A percentile compares a stretch with the other conserved stretches of the same genome.
Evolutionary conservation across 2,888 invertebrate genomes (phyloP).

Genomic region (Trachelus stipa): DNA sequence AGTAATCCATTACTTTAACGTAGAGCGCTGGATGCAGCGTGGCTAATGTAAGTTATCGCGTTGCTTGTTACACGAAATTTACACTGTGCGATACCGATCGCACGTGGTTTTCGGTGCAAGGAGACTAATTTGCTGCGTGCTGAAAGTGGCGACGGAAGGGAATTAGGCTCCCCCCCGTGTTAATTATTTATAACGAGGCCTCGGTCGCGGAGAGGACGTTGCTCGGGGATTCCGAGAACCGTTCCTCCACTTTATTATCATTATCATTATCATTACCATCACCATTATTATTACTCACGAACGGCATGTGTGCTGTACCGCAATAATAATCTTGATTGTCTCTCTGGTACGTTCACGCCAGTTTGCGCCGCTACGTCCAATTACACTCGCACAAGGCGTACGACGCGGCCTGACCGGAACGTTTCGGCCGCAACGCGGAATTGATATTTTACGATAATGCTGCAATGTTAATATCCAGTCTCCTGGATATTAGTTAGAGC

Average conservation of each 20-base stretch:
- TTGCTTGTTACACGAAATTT: conserved; percentile 6
- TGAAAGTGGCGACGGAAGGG: conserved; percentile 28
- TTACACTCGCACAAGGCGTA: conserved; percentile 25
- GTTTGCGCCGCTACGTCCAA: conserved; percentile 45
- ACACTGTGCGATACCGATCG: conserved; percentile 6
- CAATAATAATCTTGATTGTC: conserved; percentile 54
- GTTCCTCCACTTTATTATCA: conserved; percentile 44
- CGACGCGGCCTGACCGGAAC: background rate
- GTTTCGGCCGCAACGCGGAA: conserved; percentile 21
- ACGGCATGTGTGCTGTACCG: conserved; percentile 15
- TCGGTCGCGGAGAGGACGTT: conserved; percentile 56
- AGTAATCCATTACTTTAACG: background rate
- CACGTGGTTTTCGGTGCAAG: conserved; percentile 15
- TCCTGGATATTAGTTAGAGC: conserved; percentile 28
- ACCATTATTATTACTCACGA: conserved; percentile 42
- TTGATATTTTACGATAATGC: conserved; percentile 33
- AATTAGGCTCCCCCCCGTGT: conserved; percentile 23
- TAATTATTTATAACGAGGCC: conserved; percentile 29
- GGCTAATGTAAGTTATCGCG: conserved; percentile 1
- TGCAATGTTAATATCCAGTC: conserved; percentile 22
- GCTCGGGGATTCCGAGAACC: conserved; percentile 29
- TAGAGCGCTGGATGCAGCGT: background rate
- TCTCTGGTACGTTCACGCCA: conserved; percentile 40
- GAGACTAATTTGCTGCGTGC: conserved; percentile 24
- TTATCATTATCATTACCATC: conserved; percentile 48